These are phyloP conservation scores for Crambe crambe DNA, from an alignment of 37 sponge, comb jelly and placozoan species.

Conservation along the genomic window DNA sequence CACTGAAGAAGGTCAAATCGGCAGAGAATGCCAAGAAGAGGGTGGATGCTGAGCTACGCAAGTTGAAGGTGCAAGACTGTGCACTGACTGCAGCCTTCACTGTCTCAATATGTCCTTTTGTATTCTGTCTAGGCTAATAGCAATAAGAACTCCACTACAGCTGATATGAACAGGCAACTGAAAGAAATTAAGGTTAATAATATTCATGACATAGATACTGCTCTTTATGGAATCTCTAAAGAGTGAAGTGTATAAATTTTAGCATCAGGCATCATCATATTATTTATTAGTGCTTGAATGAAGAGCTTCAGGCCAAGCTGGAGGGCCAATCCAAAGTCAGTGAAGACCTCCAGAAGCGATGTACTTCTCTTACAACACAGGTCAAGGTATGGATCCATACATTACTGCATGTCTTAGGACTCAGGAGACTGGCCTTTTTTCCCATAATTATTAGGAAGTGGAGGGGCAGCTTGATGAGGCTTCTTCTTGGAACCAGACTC, in stretches of 20 bases:
- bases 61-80: conserved; percentile 18
- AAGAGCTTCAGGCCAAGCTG: not conserved
- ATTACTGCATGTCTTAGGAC: not conserved
- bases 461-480: conserved; percentile 35
- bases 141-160: not conserved
- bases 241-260: too few species aligned
- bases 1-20: conserved; percentile 16
- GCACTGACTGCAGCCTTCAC: not conserved
- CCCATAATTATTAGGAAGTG: not conserved
- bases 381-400: conserved; percentile 14
- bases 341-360: conserved; percentile 6
- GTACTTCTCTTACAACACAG: not conserved
- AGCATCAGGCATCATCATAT: too few species aligned
- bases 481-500: conserved; percentile 1
- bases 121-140: not conserved
- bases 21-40: conserved; percentile 17
- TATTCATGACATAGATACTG: not conserved
- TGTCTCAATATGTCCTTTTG: not conserved
- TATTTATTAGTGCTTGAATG: not conserved
- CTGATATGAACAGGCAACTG: not conserved
- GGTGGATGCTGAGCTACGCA: conserved; percentile 11
- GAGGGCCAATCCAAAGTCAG: not conserved
- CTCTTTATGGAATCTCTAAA: not conserved
- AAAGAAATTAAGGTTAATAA: not conserved
- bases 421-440: not conserved